Conservation (phyloP, 1,140 invertebrate genomes). For the Lethocerus indicus region DNA sequence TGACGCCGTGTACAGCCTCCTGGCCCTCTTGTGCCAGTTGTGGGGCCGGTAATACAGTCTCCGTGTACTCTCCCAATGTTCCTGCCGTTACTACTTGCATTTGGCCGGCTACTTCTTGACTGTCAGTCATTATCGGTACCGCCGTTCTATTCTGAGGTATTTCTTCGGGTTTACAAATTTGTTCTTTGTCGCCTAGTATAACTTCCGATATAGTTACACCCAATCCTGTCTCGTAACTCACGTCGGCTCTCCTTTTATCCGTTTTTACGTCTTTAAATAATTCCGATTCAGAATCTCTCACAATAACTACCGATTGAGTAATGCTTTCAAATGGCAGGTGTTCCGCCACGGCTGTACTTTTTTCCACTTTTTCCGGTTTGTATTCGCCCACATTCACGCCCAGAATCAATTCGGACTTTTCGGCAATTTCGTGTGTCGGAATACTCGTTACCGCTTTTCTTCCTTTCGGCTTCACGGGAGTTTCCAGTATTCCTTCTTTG, state of each 20-base stretch:
- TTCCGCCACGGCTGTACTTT: constrained; percentile 18
- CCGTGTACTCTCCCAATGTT: constrained; percentile 19
- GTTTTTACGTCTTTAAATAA: constrained; percentile 23
- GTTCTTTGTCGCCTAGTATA: constrained; percentile 32
- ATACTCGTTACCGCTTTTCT: constrained; percentile 21
- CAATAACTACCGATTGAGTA: constrained; percentile 27
- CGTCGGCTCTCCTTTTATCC: constrained; percentile 24
- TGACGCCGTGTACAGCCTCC: constrained; percentile 21
- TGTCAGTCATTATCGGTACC: constrained; percentile 19
- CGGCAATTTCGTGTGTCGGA: constrained; percentile 21
- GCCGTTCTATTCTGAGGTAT: constrained; percentile 21
- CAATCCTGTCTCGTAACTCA: constrained; percentile 23
- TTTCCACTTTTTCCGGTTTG: constrained; percentile 10
- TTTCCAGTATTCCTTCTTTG: constrained; percentile 25
- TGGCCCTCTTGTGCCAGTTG: constrained; percentile 23
- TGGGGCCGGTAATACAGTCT: constrained; percentile 13
- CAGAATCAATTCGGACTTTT: constrained; percentile 19
- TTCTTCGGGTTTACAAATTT: constrained; percentile 15
- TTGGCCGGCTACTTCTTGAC: constrained; percentile 26
- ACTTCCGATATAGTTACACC: constrained; percentile 30
- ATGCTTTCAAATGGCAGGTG: constrained; percentile 30
- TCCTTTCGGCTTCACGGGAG: constrained; percentile 17
- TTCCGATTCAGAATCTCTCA: constrained; percentile 31
- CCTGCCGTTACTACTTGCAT: constrained; percentile 22
- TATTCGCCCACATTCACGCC: constrained; percentile 16